Percentiles rank a stretch among this genome's conserved stretches.
Evolutionary conservation across 2,797 vertebrate species (phyloP).

Genomic region (Typhlichthys eigenmanni): DNA sequence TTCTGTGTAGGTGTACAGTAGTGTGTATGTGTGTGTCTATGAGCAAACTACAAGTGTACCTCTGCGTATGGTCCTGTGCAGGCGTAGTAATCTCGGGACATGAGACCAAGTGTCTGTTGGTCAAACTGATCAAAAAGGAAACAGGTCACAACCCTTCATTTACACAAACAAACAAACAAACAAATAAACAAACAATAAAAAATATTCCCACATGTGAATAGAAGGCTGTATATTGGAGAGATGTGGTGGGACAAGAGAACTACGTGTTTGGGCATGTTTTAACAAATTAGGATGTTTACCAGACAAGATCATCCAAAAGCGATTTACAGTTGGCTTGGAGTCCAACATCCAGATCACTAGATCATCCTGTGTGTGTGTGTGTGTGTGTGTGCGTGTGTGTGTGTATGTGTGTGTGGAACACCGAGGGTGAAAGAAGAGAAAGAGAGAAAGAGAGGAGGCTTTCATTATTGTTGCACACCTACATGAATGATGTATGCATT

Average conservation of each 20-base stretch:
- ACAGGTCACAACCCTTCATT: constrained; percentile 33
- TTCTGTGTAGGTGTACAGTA: neutral
- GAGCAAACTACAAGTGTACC: constrained; percentile 69
- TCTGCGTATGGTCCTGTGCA: constrained; percentile 87
- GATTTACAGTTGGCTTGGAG: neutral
- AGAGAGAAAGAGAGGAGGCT: neutral
- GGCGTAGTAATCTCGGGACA: constrained; percentile 90
- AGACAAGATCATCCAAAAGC: too few species aligned
- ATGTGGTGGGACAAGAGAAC: too few species aligned
- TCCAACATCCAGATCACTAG: neutral
- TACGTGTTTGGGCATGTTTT: too few species aligned
- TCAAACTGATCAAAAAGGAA: constrained; percentile 81
- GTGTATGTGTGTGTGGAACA: neutral
- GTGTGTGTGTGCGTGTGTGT: too few species aligned
- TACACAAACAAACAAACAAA: constrained; percentile 3
- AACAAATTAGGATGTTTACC: too few species aligned
- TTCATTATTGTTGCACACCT: constrained; percentile 67
- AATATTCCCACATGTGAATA: neutral
- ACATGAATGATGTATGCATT: constrained; percentile 91
- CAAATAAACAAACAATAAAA: neutral
- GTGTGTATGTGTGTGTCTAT: constrained; percentile 6
- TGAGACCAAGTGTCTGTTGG: constrained; percentile 88
- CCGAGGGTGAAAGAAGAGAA: neutral
- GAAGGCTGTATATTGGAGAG: neutral
- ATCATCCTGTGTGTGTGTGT: too few species aligned